Conservation (phyloP, 2,888 invertebrate species). For the Strigamia crassipes region DNA sequence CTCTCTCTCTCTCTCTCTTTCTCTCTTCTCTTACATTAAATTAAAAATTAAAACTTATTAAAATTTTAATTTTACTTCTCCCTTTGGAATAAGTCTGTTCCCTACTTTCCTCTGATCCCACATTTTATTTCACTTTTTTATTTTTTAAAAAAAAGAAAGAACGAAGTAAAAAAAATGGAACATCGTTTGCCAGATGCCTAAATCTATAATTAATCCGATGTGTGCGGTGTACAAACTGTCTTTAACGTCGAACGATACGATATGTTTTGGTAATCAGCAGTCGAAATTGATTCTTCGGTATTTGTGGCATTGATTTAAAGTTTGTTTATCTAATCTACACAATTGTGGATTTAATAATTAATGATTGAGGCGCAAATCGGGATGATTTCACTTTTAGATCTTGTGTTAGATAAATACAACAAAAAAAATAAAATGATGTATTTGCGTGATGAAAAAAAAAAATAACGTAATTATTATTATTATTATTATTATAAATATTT, state of each 20-base stretch:
- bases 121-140: not conserved
- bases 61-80: conserved; percentile 33
- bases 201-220: not conserved
- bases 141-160: not conserved
- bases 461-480: not conserved
- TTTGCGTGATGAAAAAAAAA: not conserved
- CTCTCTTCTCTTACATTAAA: conserved; percentile 17
- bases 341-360: not conserved
- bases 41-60: conserved; percentile 39
- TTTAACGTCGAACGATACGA: not conserved
- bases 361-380: not conserved
- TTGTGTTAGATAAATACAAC: not conserved
- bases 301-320: not conserved
- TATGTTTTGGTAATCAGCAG: not conserved
- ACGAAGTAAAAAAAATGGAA: not conserved
- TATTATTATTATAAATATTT: not conserved
- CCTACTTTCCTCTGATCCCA: not conserved
- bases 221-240: not conserved
- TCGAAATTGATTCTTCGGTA: not conserved
- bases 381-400: not conserved
- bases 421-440: not conserved
- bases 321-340: not conserved
- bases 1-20: not conserved
- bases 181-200: not conserved
- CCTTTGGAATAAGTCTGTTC: not conserved